Conservation (phyloP, 2,113 vertebrate genomes). For the Nymphicus hollandicus region DNA sequence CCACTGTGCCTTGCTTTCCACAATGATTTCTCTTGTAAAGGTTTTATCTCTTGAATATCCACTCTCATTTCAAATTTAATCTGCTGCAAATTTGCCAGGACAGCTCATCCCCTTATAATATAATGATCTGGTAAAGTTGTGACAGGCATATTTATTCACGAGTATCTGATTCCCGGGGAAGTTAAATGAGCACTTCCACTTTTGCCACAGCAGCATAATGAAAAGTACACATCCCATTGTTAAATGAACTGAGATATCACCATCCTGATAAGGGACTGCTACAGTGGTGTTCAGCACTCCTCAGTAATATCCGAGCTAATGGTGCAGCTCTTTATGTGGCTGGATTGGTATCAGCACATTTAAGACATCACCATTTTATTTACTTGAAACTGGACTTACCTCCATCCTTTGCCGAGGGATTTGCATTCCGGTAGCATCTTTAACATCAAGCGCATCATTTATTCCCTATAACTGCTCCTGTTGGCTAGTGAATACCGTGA, state of each 20-base stretch:
- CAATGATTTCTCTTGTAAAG: not conserved
- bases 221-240: conserved; percentile 3
- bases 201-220: not conserved
- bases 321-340: not conserved
- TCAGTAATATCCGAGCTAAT: not conserved
- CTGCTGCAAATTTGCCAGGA: not conserved
- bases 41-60: not conserved
- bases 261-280: not conserved
- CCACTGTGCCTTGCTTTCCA: not conserved
- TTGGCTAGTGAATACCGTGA: not conserved
- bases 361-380: not conserved
- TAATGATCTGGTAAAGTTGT: not conserved
- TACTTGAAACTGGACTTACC: not conserved
- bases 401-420: not conserved
- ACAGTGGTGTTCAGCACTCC: not conserved
- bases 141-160: not conserved
- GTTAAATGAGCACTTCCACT: conserved; percentile 11
- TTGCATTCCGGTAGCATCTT: not conserved
- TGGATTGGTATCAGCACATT: not conserved
- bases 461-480: not conserved
- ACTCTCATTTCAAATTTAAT: not conserved
- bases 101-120: not conserved
- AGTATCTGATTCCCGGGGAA: not conserved
- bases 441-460: not conserved
- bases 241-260: not conserved